Base-by-base conservation (phyloP, 2,113 vertebrate species). In the Saguinus imperator region DNA sequence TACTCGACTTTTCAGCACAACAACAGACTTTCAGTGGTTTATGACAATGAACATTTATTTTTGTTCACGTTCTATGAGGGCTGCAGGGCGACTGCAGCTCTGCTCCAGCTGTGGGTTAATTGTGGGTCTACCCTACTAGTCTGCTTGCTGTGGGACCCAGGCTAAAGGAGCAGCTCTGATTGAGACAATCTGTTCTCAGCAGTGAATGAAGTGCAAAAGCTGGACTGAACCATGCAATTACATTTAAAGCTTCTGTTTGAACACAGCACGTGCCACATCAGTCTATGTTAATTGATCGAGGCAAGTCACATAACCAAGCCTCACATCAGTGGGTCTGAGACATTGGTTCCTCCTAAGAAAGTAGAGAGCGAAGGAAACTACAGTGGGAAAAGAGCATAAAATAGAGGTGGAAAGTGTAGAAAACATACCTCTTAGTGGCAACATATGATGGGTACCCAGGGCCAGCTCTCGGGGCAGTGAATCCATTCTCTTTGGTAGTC, bases 71-170 rank as follows among this genome's bases (percentile, higher is more conserved):
- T 32, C 43, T 17, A 5, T 27, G 6, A 75, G 52, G 18, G 29
- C 7, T 23, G 13, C 21, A 55, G 61, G 18, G 2, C 1, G 52
- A 6, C 64, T 61, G n/a, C 27, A 35, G 2, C 20, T 64, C 72
- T 79, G 72, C 16, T 58, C n/a, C 35, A 5, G 23, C 35, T 64
- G 17, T 0, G 18, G 3, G 14, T 27, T 21, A 23, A 40, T 32
- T 6, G 3, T 1, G 12, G 17, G 20, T 23, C 52, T 73, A 23
- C 2, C 14, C 1, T n/a, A 55, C 27, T 1, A 1, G 0, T 37
- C 70, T 84, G 61, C 40, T 89, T 21, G 2, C 48, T 72, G n/a
- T 66, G 45, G 23, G 29, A n/a, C n/a, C 23, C 35, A 68, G 25
- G 20, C 25, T 57, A 32, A 57, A 70, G 55, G 11, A 27, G 10